Percentiles rank a stretch among this genome's conserved stretches.
Conservation (phyloP, 2,113 vertebrate genomes). For the Capreolus pygargus region DNA sequence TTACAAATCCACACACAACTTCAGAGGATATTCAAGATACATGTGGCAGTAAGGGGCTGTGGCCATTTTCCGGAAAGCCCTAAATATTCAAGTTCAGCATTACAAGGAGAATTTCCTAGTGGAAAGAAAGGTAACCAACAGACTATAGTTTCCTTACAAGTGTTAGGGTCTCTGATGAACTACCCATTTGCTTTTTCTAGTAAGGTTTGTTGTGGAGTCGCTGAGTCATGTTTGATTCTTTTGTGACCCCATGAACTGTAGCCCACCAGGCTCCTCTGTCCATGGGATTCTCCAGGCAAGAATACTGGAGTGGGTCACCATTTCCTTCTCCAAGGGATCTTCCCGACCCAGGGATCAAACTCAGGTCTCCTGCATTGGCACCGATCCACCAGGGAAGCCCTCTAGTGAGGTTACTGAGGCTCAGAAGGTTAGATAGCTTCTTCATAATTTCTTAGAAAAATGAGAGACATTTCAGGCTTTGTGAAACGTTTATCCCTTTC, state of each 20-base stretch:
- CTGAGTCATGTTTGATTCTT: neutral
- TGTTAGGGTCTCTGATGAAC: neutral
- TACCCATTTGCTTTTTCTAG: neutral
- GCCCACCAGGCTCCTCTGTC: neutral
- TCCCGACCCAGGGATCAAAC: neutral
- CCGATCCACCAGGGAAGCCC: neutral
- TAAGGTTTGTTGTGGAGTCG: neutral
- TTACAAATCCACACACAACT: neutral
- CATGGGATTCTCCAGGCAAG: neutral
- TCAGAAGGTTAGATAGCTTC: neutral
- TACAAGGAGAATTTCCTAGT: neutral
- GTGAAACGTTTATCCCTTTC: neutral
- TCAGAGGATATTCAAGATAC: neutral
- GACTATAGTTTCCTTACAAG: neutral
- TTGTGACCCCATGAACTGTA: neutral
- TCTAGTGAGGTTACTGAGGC: neutral
- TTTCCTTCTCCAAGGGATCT: neutral
- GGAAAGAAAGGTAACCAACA: neutral
- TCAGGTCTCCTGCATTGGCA: neutral
- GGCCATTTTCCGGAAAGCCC: neutral
- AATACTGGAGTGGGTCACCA: neutral
- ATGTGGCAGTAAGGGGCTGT: neutral
- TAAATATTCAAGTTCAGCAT: neutral
- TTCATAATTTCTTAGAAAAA: neutral
- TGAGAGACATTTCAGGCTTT: neutral